These are phyloP conservation scores for Selene dorsalis DNA, from an alignment of 2,797 vertebrate species.

Conservation along the genomic window DNA sequence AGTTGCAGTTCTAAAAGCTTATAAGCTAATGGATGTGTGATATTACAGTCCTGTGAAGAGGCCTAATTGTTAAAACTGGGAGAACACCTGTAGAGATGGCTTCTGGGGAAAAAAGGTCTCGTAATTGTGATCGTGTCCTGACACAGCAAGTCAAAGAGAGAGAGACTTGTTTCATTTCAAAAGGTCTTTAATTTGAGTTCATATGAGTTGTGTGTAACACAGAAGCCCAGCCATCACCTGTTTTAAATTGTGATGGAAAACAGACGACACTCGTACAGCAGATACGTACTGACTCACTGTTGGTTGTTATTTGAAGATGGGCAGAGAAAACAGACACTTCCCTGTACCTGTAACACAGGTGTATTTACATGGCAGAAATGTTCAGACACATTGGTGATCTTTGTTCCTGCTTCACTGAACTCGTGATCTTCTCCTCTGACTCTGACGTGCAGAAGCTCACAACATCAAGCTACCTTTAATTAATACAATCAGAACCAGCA, in stretches of 20 bases:
- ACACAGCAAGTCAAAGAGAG: slow-evolving; percentile 45
- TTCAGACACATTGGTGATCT: neutral
- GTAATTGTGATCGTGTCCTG: too few relatives aligned
- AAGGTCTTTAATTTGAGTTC: slow-evolving; percentile 38
- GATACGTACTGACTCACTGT: neutral
- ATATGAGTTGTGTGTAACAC: slow-evolving; percentile 16
- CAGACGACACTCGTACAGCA: neutral
- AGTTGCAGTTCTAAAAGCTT: too few relatives aligned
- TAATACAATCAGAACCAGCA: neutral
- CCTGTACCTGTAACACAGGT: neutral
- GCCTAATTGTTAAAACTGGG: too few relatives aligned
- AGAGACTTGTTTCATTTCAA: slow-evolving; percentile 32
- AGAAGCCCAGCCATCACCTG: neutral
- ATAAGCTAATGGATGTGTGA: neutral
- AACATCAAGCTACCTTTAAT: neutral
- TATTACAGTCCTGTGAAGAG: neutral
- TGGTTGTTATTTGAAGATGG: neutral
- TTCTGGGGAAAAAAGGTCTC: neutral
- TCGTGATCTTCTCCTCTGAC: neutral
- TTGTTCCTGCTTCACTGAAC: neutral
- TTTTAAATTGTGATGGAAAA: neutral
- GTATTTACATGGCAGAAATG: neutral
- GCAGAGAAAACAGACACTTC: neutral
- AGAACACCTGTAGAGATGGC: too few relatives aligned
- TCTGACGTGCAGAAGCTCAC: too few relatives aligned